Percentiles rank a stretch among this genome's conserved stretches.
phyloP scores from a whole-genome alignment of 2,888 invertebrate species.

The Anthrax anthrax region DNA sequence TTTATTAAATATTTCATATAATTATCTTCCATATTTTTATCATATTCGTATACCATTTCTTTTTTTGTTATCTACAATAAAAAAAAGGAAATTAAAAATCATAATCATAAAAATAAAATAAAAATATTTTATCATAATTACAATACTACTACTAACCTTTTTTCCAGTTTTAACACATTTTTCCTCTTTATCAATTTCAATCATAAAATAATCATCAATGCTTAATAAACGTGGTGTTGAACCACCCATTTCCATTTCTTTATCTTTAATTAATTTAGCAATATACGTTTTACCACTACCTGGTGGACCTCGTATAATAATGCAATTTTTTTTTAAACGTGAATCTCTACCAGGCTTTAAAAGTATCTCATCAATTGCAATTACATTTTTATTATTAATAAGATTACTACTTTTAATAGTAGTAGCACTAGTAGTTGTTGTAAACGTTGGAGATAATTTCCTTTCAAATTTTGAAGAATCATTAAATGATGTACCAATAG shows the following conservation, averaged over 20 bases:
- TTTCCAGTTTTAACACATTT: conserved; percentile 31
- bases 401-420: conserved; percentile 10
- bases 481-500: too few species aligned
- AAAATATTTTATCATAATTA: background rate
- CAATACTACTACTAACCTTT: conserved; percentile 19
- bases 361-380: conserved; percentile 71
- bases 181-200: conserved; percentile 60
- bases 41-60: conserved; percentile 58
- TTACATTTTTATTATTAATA: conserved; percentile 25
- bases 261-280: conserved; percentile 73
- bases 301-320: conserved; percentile 83
- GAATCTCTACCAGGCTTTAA: conserved; percentile 63
- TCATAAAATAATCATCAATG: conserved; percentile 91
- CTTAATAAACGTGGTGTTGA: conserved; percentile 84
- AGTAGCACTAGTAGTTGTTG: too few species aligned
- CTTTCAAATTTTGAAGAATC: background rate
- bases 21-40: conserved; percentile 63
- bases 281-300: conserved; percentile 90
- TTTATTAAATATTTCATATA: conserved; percentile 73
- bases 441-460: too few species aligned
- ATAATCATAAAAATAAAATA: conserved; percentile 1
- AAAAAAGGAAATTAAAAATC: background rate
- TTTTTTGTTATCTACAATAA: conserved; percentile 34
- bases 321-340: conserved; percentile 64
- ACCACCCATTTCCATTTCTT: conserved; percentile 70